phyloP scores from a whole-genome alignment of 2,888 invertebrate genomes.

The Stenodera caucasica region DNA sequence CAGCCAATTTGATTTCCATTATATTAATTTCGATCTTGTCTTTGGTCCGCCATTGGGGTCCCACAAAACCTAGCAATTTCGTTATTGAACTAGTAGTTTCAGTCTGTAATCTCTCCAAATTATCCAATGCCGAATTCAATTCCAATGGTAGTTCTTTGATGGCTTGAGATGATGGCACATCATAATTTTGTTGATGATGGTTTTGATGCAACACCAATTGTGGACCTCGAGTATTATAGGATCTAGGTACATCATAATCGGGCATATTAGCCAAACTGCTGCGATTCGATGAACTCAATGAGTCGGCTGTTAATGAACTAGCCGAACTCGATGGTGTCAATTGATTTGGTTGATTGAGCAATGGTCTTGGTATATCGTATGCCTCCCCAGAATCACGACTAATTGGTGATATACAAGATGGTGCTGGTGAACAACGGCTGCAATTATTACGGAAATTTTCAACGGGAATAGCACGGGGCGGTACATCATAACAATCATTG shows the following conservation, averaged over 20 bases:
- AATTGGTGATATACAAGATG: conserved; percentile 54
- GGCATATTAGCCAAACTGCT: conserved; percentile 60
- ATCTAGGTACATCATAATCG: conserved; percentile 71
- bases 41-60: conserved; percentile 79
- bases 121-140: conserved; percentile 74
- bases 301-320: conserved; percentile 66
- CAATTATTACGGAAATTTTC: conserved; percentile 60
- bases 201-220: conserved; percentile 45
- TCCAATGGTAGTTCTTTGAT: conserved; percentile 72
- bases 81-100: conserved; percentile 83
- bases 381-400: conserved; percentile 56
- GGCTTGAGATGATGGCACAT: conserved; percentile 60
- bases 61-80: conserved; percentile 75
- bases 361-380: conserved; percentile 68
- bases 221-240: conserved; percentile 51
- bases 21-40: conserved; percentile 77
- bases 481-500: conserved; percentile 63
- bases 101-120: conserved; percentile 71
- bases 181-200: conserved; percentile 58
- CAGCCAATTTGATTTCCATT: conserved; percentile 82
- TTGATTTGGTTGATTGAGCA: conserved; percentile 58
- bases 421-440: conserved; percentile 57
- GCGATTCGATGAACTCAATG: conserved; percentile 60
- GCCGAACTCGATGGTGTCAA: conserved; percentile 70
- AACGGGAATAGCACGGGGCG: conserved; percentile 64